phyloP scores from a whole-genome alignment of 2,888 invertebrate genomes.

The Pterostichus niger region DNA sequence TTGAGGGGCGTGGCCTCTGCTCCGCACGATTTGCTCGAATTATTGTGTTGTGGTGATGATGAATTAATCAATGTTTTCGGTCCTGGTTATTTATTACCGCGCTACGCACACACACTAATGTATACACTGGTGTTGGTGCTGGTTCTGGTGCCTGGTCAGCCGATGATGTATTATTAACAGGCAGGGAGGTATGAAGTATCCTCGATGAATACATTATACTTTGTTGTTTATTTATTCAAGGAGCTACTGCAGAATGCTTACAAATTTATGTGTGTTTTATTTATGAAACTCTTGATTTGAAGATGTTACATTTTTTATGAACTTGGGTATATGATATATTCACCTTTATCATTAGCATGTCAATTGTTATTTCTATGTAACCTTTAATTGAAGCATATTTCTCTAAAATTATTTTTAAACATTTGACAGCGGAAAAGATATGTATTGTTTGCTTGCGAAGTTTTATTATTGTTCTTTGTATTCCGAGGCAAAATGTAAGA shows the following conservation, averaged over 20 bases:
- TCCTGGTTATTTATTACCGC: slow-evolving; percentile 53
- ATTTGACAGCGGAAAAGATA: no score
- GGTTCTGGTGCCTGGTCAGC: no score
- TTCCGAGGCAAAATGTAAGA: no score
- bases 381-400: no score
- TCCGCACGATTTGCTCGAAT: slow-evolving; percentile 45
- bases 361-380: no score
- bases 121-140: no score
- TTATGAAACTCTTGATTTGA: not conserved
- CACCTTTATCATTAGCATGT: no score
- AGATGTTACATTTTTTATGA: no score
- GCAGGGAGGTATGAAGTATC: not conserved
- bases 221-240: slow-evolving; percentile 5
- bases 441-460: no score
- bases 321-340: no score
- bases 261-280: not conserved
- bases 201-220: slow-evolving; percentile 11
- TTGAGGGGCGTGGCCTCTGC: slow-evolving; percentile 15
- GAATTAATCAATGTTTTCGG: slow-evolving; percentile 58
- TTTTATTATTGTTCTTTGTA: no score
- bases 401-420: no score
- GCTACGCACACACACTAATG: not conserved
- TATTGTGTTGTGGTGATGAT: slow-evolving; percentile 51
- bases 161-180: slow-evolving; percentile 2
- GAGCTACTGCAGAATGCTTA: not conserved